phyloP scores from a whole-genome alignment of 2,797 vertebrate species.

The Malacoctenus gilli region DNA sequence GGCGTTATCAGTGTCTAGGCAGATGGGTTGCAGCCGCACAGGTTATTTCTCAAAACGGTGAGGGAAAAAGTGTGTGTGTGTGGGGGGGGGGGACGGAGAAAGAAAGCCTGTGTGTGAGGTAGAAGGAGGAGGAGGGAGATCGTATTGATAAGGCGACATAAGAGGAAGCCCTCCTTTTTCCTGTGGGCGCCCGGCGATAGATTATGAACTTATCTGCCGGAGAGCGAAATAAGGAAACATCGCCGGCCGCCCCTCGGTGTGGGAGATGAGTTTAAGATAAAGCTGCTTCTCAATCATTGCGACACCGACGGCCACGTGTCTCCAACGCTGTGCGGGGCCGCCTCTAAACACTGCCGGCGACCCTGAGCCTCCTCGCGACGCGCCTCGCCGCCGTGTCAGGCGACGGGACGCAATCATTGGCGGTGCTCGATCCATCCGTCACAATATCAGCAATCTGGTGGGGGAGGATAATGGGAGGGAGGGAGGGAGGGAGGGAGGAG shows the following conservation, averaged over 20 bases:
- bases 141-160: conserved; percentile 60
- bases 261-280: conserved; percentile 73
- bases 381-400: conserved; percentile 25
- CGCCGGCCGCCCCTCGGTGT: background rate
- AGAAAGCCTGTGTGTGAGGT: conserved; percentile 42
- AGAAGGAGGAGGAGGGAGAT: conserved; percentile 36
- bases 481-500: background rate
- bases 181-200: conserved; percentile 44
- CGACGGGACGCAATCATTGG: conserved; percentile 51
- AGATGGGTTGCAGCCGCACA: conserved; percentile 63
- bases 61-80: too few relatives aligned
- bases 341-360: conserved; percentile 8
- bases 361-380: conserved; percentile 11
- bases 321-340: conserved; percentile 15
- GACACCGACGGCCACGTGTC: conserved; percentile 25
- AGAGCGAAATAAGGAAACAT: conserved; percentile 57
- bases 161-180: conserved; percentile 59
- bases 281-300: conserved; percentile 55
- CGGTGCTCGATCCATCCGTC: conserved; percentile 48
- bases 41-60: conserved; percentile 54
- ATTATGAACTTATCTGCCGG: conserved; percentile 67
- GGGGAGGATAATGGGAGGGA: conserved; percentile 1
- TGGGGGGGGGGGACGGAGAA: background rate
- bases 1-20: conserved; percentile 69
- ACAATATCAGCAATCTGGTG: conserved; percentile 34